These are phyloP conservation scores for Mus musculus DNA, from an alignment of 2,113 vertebrate genomes.

Conservation along the genomic window DNA sequence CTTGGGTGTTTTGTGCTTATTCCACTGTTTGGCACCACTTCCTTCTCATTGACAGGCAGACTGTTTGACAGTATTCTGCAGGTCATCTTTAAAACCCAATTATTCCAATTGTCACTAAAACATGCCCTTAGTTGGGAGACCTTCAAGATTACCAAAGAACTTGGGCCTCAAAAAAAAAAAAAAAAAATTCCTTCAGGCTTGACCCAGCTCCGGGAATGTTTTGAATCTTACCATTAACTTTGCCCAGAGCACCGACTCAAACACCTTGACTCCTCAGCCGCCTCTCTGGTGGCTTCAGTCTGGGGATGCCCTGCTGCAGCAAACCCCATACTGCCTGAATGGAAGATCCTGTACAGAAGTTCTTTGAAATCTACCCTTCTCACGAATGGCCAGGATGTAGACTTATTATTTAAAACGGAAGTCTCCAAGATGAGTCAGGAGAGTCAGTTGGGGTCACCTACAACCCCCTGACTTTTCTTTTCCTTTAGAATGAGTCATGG, in stretches of 20 bases:
- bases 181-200: slow-evolving; percentile 52
- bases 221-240: slow-evolving; percentile 29
- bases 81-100: slow-evolving; percentile 34
- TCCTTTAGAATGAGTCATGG: not conserved
- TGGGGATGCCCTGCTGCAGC: fast-evolving
- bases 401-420: slow-evolving; percentile 15
- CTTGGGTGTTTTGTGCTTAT: slow-evolving; percentile 44
- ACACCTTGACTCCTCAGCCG: not conserved
- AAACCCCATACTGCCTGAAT: not conserved
- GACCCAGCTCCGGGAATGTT: not conserved
- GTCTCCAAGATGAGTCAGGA: not conserved
- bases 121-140: slow-evolving; percentile 27
- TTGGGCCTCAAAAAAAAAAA: slow-evolving; percentile 33
- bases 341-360: not conserved
- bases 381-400: not conserved
- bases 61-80: slow-evolving; percentile 29
- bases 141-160: slow-evolving; percentile 49
- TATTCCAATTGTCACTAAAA: slow-evolving; percentile 33
- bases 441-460: not conserved
- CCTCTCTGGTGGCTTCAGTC: not conserved
- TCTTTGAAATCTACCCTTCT: not conserved
- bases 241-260: not conserved
- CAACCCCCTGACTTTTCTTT: not conserved
- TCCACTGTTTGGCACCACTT: slow-evolving; percentile 13
- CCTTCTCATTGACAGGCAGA: not conserved